Base-by-base conservation (phyloP, 2,888 invertebrate species). In the Spisula solida region DNA sequence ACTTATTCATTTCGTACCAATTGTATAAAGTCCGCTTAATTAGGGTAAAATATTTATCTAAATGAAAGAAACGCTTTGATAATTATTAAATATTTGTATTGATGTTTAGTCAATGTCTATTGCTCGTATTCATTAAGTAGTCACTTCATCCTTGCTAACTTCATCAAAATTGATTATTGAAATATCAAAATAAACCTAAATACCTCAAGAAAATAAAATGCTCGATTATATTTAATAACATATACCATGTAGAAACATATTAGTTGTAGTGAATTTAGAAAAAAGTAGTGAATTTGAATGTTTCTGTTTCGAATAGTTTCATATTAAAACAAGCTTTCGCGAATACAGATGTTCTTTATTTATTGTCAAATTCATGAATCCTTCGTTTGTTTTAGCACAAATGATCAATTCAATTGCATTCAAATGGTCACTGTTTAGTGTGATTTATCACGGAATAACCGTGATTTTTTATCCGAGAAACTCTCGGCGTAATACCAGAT, bases 161-260 rank as follows among this genome's bases (percentile, higher is more conserved):
- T 66, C 60, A 60, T 31, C 75, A 75, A 31, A 12, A 14, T 75
- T 75, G 34, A 75, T 75, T 8, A n/a, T n/a, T n/a, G n/a, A n/a
- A n/a, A n/a, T n/a, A n/a, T n/a, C n/a, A 75, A 75, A 75, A 34
- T 31, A 75, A 75, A 75, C 75, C 75, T 31, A 31, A 31, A 75
- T 75, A 75, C 75, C 75, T 75, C 75, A 75, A 16, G 31, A 16
- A 75, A 31, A 14, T 31, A 75, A 75, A 75, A 75, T 75, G 75
- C 75, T 75, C 75, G 75, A 31, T 31, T 66, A 0, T 66, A 25
- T 66, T 25, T 25, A 66, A 25, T 12, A 66, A 66, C n/a, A 56
- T 66, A 66, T 75, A 75, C 12, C 12, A 29, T 31, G 34, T 75
- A 75, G 75, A 14, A 29, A 6, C 34, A n/a, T 31, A 31, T 31